These are phyloP conservation scores for Metaphire vulgaris DNA, from an alignment of 1,140 invertebrate genomes.

Conservation along the genomic window DNA sequence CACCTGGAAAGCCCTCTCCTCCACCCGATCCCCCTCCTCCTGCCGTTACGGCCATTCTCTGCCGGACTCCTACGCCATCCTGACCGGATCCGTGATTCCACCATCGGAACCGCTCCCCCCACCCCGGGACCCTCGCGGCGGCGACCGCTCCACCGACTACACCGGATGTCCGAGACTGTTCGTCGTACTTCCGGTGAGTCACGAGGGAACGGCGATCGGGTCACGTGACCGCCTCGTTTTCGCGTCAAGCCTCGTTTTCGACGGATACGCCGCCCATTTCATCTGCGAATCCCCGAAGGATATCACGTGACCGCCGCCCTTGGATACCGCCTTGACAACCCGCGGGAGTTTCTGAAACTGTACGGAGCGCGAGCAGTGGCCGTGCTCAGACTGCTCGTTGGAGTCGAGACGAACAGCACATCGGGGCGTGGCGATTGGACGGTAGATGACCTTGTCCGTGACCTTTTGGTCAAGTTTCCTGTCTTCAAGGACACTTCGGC, in stretches of 20 bases:
- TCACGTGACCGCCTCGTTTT: constrained; percentile 13
- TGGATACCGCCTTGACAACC: constrained; percentile 24
- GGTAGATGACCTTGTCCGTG: constrained; percentile 16
- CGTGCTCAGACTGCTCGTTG: constrained; percentile 16
- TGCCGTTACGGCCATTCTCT: constrained; percentile 20
- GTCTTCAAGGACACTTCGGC: not conserved
- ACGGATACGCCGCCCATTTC: constrained; percentile 28
- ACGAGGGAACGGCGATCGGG: constrained; percentile 25
- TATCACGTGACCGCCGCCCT: constrained; percentile 28
- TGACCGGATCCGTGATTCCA: constrained; percentile 5
- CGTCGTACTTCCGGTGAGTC: constrained; percentile 27
- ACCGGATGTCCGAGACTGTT: constrained; percentile 25
- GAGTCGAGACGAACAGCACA: not conserved
- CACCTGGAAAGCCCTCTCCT: constrained; percentile 2
- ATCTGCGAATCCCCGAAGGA: constrained; percentile 29
- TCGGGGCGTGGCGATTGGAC: constrained; percentile 8
- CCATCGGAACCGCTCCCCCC: too few relatives aligned
- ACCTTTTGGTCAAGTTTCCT: constrained; percentile 12
- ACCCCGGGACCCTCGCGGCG: too few relatives aligned
- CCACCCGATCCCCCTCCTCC: too few relatives aligned
- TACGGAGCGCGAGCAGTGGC: constrained; percentile 18
- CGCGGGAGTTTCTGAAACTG: constrained; percentile 25
- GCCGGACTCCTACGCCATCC: not conserved
- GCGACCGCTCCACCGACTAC: too few relatives aligned
- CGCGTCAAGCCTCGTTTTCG: constrained; percentile 23